These are phyloP conservation scores for Neotoma lepida DNA, from an alignment of 2,113 vertebrate genomes.

Conservation along the genomic window DNA sequence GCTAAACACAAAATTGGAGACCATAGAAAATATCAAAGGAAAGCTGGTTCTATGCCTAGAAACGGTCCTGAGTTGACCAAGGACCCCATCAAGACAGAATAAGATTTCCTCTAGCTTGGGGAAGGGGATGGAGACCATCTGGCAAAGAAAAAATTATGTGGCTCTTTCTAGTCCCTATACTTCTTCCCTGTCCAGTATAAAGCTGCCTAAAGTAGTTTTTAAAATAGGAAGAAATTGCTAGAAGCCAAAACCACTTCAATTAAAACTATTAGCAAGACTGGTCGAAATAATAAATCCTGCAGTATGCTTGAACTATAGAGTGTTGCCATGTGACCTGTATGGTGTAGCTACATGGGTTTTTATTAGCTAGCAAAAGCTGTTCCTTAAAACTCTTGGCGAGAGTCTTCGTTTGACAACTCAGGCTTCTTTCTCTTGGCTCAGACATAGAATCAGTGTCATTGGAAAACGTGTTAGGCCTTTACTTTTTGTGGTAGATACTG, in stretches of 20 bases:
- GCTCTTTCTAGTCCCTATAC: background rate
- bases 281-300: conserved; percentile 34
- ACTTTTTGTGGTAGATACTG: conserved; percentile 16
- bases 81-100: accelerated
- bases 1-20: background rate
- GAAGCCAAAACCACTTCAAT: conserved; percentile 44
- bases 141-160: background rate
- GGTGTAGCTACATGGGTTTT: conserved; percentile 42
- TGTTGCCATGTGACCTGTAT: conserved; percentile 51
- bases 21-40: background rate
- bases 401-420: conserved; percentile 17
- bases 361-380: conserved; percentile 65
- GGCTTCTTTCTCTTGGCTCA: conserved; percentile 5
- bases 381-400: conserved; percentile 65
- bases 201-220: conserved; percentile 7
- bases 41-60: background rate
- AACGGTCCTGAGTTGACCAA: background rate
- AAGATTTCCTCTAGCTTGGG: background rate
- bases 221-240: conserved; percentile 32
- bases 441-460: conserved; percentile 21
- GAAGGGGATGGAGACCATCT: background rate
- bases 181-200: background rate
- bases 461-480: conserved; percentile 17
- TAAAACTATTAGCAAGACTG: conserved; percentile 55
- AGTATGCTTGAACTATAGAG: conserved; percentile 46